Evolutionary conservation across 2,113 vertebrate genomes (phyloP), one percentile per base, ranked within the genome.

Genomic region (Oncorhynchus mykiss): DNA sequence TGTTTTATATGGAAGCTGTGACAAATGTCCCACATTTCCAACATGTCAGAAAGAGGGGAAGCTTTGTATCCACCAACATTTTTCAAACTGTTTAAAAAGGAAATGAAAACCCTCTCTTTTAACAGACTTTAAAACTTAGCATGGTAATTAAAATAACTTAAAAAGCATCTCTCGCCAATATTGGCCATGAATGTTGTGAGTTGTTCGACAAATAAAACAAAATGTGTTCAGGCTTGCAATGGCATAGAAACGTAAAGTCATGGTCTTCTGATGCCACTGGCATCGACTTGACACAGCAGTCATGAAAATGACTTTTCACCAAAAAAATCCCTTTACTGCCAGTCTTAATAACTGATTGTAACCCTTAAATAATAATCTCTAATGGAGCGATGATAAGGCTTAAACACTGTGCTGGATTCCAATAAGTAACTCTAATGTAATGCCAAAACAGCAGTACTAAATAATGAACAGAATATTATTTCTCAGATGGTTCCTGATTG

Each of bases 311-410:
- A 62, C 59, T 57, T 62, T 22, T 18, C 59, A 22, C 14, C 7
- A 62, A 13, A 62, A 12, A 54, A 54, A 54, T 16, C n/a, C n/a
- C 6, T 62, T 62, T 62, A n/a, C 18, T 16, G 20, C 5, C 66
- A 34, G 27, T 18, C 16, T 68, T 34, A 68, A 68, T 34, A 68
- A 68, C 27, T 68, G 27, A 67, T 25, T 39, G 29, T 9, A 68
- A 29, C 66, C 67, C 67, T 68, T 34, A 7, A 68, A 68, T 34
- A 39, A 68, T 9, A 11, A 18, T 39, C 67, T 45, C 31, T 91
- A 90, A 93, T 92, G 92, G 92, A 93, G 95, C 95, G 95, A 95
- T 94, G 95, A 91, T 95, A 91, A 91, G 89, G 86, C 90, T 93
- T 93, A 91, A 89, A 87, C 92, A 90, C 93, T 89, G 88, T 62